Percentiles rank a stretch among this genome's conserved stretches.
Conservation (phyloP, 2,113 vertebrate genomes). For the pig (Sus scrofa) region DNA sequence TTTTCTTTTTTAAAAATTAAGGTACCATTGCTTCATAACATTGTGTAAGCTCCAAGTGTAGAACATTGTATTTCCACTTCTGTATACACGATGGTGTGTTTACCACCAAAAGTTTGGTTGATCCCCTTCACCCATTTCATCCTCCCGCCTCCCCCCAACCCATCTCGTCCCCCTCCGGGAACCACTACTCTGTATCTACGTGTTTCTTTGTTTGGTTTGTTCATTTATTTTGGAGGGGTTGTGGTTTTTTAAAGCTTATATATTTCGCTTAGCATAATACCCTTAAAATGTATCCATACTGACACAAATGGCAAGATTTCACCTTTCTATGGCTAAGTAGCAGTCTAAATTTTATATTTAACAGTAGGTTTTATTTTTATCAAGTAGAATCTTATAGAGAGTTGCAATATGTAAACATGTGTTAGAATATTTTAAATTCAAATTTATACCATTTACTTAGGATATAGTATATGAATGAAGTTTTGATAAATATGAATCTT, state of each 20-base stretch:
- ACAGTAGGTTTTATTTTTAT: not conserved
- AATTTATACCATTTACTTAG: not conserved
- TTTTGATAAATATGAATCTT: slow-evolving; percentile 8
- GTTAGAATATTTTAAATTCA: slow-evolving; percentile 54
- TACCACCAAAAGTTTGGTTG: not conserved
- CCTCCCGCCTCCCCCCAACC: not conserved
- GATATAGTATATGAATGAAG: not conserved
- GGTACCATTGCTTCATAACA: not conserved
- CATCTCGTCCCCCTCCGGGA: not conserved
- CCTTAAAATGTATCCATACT: not conserved
- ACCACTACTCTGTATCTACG: not conserved
- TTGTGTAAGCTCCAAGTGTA: not conserved
- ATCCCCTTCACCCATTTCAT: not conserved
- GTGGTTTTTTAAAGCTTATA: not conserved
- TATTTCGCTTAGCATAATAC: not conserved
- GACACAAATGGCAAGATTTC: not conserved
- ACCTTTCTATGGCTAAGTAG: not conserved
- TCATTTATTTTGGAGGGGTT: not conserved
- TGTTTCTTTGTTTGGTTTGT: not conserved
- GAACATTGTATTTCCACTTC: not conserved
- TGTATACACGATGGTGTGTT: not conserved
- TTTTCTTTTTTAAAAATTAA: not conserved
- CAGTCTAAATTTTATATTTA: not conserved
- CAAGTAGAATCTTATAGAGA: not conserved
- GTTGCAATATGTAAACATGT: not conserved